Percentiles rank a stretch among this genome's conserved stretches.
These are phyloP conservation scores for Catalaphyllia jardinei DNA, from an alignment of 64 coral and sea anemone genomes.

Conservation along the genomic window DNA sequence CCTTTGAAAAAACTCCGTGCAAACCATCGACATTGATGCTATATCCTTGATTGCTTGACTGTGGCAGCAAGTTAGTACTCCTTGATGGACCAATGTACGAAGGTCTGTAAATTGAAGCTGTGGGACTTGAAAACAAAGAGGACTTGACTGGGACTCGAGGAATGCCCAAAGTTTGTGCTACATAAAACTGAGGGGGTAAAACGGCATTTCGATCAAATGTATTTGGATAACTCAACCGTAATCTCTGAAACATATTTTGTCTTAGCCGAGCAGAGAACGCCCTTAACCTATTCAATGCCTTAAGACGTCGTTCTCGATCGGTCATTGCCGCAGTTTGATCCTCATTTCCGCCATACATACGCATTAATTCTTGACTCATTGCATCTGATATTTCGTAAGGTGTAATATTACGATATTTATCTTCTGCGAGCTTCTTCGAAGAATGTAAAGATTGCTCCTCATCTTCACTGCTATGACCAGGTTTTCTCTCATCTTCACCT, in stretches of 20 bases:
- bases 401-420: background rate
- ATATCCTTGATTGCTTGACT: background rate
- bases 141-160: background rate
- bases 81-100: background rate
- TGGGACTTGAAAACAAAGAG: background rate
- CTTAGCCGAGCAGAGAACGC: background rate
- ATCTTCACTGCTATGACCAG: background rate
- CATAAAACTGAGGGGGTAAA: background rate
- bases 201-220: background rate
- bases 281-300: background rate
- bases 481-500: background rate
- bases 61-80: background rate
- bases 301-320: background rate
- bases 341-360: background rate
- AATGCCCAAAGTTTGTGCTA: background rate
- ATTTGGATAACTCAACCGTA: background rate
- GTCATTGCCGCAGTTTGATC: background rate
- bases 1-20: slow-evolving; percentile 23
- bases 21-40: slow-evolving; percentile 23
- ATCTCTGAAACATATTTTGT: background rate
- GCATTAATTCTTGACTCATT: slow-evolving; percentile 6
- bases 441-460: background rate
- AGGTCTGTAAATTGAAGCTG: background rate
- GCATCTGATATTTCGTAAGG: background rate
- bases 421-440: background rate